A percentile compares a stretch with the other conserved stretches of the same genome.
Conservation (phyloP, 2,888 invertebrate species). For the Petrophora chlorosata region DNA sequence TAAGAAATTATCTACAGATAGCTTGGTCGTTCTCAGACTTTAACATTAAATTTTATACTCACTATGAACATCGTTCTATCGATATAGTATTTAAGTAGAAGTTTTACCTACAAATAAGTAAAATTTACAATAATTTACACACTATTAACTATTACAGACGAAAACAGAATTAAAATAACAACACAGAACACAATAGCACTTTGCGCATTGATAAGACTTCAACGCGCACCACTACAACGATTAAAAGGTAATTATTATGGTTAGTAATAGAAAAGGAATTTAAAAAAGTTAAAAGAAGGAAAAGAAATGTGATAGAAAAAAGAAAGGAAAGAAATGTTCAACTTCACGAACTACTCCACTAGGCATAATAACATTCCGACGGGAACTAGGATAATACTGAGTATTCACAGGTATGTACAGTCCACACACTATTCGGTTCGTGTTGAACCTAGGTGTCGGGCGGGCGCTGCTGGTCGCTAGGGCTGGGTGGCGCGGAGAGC, state of each 20-base stretch:
- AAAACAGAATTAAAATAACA: constrained; percentile 31
- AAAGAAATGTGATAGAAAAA: constrained; percentile 28
- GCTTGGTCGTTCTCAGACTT: constrained; percentile 83
- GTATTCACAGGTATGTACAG: constrained; percentile 55
- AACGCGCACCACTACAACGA: constrained; percentile 42
- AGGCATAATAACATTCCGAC: constrained; percentile 46
- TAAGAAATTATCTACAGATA: constrained; percentile 70
- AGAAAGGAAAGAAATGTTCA: constrained; percentile 17
- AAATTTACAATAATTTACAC: constrained; percentile 50
- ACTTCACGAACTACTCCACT: constrained; percentile 49
- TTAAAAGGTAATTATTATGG: constrained; percentile 10
- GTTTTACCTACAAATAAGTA: constrained; percentile 32
- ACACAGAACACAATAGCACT: constrained; percentile 22
- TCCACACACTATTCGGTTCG: constrained; percentile 15
- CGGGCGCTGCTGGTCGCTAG: constrained; percentile 65
- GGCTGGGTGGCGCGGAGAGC: constrained; percentile 58
- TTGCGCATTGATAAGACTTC: constrained; percentile 46
- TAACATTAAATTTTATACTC: constrained; percentile 56
- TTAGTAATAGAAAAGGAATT: constrained; percentile 19
- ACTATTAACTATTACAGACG: constrained; percentile 34
- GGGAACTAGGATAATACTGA: constrained; percentile 49
- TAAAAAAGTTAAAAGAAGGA: constrained; percentile 22
- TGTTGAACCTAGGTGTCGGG: constrained; percentile 66
- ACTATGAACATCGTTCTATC: constrained; percentile 56
- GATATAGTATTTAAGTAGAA: constrained; percentile 47